These are phyloP conservation scores for Holothuria glaberrima DNA, from an alignment of 35 echinoderm and acorn worm species.

Conservation along the genomic window DNA sequence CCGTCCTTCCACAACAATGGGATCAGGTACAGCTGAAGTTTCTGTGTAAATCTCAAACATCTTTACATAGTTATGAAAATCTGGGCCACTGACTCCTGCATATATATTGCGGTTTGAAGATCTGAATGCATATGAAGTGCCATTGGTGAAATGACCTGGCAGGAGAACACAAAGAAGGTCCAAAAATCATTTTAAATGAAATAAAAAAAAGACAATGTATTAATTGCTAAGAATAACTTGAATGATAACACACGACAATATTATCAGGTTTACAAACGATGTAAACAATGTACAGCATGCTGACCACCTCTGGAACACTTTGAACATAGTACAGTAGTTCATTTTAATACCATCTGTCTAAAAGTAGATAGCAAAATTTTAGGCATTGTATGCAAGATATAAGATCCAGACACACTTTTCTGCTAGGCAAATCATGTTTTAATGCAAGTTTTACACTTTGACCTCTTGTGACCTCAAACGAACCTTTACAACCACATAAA, in stretches of 20 bases:
- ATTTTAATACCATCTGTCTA: too few relatives aligned
- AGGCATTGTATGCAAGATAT: too few relatives aligned
- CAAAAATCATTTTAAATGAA: too few relatives aligned
- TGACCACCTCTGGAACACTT: too few relatives aligned
- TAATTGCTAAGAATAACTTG: too few relatives aligned
- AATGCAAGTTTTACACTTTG: background rate
- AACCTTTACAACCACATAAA: background rate
- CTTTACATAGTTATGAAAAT: slow-evolving; percentile 39
- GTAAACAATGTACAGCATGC: too few relatives aligned
- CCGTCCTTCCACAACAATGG: slow-evolving; percentile 1
- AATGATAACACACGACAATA: too few relatives aligned
- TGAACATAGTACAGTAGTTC: too few relatives aligned
- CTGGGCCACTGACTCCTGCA: slow-evolving; percentile 18
- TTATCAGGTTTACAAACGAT: too few relatives aligned
- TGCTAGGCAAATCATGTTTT: background rate
- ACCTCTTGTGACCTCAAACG: background rate
- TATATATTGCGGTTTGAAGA: background rate
- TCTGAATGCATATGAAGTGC: slow-evolving; percentile 33
- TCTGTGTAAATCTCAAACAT: slow-evolving; percentile 38
- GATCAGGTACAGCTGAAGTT: background rate
- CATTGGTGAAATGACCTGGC: slow-evolving; percentile 44
- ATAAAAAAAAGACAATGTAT: too few relatives aligned
- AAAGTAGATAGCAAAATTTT: too few relatives aligned
- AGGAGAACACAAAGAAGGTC: background rate
- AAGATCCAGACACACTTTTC: too few relatives aligned